Evolutionary conservation across 2,888 invertebrate species (phyloP).

Genomic region (Palloptera scutellata): DNA sequence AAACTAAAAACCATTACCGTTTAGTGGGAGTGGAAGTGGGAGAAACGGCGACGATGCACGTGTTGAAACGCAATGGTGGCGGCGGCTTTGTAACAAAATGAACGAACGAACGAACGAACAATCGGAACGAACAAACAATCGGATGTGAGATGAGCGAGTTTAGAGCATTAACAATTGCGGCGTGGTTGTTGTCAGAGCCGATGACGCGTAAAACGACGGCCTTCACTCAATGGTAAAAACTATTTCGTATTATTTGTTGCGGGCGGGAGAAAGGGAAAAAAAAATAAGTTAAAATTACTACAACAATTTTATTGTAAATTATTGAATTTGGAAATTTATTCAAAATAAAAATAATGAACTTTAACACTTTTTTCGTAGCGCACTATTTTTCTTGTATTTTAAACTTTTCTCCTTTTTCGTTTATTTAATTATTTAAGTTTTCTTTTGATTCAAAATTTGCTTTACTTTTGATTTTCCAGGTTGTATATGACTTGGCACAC

Average conservation of each 20-base stretch:
- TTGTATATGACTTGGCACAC: not conserved
- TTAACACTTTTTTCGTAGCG: conserved; percentile 29
- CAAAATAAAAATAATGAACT: no score
- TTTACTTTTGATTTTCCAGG: conserved; percentile 5
- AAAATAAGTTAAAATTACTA: no score
- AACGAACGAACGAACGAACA: conserved; percentile 4
- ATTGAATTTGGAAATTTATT: no score
- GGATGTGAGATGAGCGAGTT: conserved; percentile 1
- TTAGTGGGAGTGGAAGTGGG: conserved; percentile 4
- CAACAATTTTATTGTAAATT: no score
- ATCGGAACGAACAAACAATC: conserved; percentile 4
- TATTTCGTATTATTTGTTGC: no score
- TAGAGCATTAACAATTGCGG: not conserved
- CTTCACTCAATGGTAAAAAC: no score
- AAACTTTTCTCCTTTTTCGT: not conserved
- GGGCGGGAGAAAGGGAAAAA: no score
- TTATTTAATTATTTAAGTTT: no score
- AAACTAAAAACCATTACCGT: conserved; percentile 36
- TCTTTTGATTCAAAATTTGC: not conserved
- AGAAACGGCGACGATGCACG: conserved; percentile 7
- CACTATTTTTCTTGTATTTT: conserved; percentile 21
- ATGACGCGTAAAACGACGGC: conserved; percentile 1
- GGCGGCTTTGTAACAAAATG: not conserved
- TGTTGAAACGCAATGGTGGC: not conserved
- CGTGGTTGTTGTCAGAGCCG: not conserved